A percentile compares a stretch with the other conserved stretches of the same genome.
These are phyloP conservation scores for Venturia canescens DNA, from an alignment of 1,140 invertebrate genomes.

Conservation along the genomic window DNA sequence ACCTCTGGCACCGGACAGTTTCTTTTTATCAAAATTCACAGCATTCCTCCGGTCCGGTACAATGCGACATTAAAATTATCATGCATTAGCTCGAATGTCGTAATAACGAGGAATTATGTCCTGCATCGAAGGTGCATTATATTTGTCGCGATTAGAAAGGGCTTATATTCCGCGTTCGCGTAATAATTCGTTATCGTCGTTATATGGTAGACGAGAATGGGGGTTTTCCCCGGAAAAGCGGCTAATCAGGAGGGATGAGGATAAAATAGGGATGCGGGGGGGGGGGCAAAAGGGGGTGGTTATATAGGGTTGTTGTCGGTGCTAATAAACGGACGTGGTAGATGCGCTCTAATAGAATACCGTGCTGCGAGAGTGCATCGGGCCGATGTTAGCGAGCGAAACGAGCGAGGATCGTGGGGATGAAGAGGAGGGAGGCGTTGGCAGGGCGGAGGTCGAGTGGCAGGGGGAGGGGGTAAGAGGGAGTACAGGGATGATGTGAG, in stretches of 20 bases:
- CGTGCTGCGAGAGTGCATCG: slow-evolving; percentile 36
- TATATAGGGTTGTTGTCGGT: slow-evolving; percentile 60
- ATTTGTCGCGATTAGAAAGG: slow-evolving; percentile 23
- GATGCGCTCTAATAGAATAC: slow-evolving; percentile 52
- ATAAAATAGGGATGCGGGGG: too few species aligned
- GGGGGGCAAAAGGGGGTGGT: slow-evolving; percentile 26
- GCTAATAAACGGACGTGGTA: slow-evolving; percentile 65
- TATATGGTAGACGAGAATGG: neutral
- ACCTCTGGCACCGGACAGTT: neutral
- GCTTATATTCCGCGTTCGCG: slow-evolving; percentile 25
- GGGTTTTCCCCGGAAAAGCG: slow-evolving; percentile 17
- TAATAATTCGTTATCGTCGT: slow-evolving; percentile 30
- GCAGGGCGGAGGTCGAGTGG: neutral
- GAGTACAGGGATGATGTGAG: slow-evolving; percentile 32
- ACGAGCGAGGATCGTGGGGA: neutral
- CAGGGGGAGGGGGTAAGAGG: slow-evolving; percentile 1
- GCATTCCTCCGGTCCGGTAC: neutral
- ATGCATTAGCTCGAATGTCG: slow-evolving; percentile 1
- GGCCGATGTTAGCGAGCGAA: slow-evolving; percentile 22
- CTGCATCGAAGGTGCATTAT: neutral
- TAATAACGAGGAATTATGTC: slow-evolving; percentile 1
- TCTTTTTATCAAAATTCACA: neutral
- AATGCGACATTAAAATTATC: slow-evolving; percentile 3
- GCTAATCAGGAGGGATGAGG: slow-evolving; percentile 33
- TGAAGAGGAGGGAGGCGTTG: neutral